phyloP scores from a whole-genome alignment of 1,140 invertebrate species.

The Drosophila murphyi region DNA sequence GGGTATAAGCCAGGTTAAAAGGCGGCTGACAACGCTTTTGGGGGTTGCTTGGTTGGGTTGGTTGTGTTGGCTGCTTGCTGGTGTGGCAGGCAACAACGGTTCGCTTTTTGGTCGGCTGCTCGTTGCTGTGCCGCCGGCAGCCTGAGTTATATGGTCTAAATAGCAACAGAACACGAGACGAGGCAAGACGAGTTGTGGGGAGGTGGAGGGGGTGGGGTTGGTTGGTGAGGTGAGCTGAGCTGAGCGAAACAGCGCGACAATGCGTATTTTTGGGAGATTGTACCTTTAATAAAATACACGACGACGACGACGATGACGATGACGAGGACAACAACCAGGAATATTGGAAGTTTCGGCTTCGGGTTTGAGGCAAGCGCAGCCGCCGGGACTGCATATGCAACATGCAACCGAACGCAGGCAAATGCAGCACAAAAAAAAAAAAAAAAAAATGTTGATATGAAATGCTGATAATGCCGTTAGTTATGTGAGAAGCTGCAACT shows the following conservation, averaged over 20 bases:
- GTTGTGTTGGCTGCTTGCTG: too few species aligned
- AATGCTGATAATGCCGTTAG: too few species aligned
- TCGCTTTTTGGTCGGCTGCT: conserved; percentile 15
- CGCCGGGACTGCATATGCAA: not conserved
- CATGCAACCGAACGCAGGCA: conserved; percentile 2
- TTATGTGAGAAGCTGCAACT: too few species aligned
- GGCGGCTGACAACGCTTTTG: not conserved
- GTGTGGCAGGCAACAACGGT: conserved; percentile 2
- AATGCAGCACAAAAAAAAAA: too few species aligned
- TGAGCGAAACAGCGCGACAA: not conserved
- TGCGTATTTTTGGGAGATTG: conserved; percentile 49
- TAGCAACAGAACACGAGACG: conserved; percentile 52
- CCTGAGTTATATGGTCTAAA: conserved; percentile 64
- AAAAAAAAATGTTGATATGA: too few species aligned
- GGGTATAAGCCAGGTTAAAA: conserved; percentile 13
- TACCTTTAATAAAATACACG: conserved; percentile 61
- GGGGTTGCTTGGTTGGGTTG: not conserved
- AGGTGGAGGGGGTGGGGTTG: not conserved
- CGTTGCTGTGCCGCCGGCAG: conserved; percentile 20
- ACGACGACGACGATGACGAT: not conserved
- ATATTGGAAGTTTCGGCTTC: conserved; percentile 52
- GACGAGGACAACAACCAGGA: conserved; percentile 22
- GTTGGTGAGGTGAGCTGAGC: conserved; percentile 1
- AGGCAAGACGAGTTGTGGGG: conserved; percentile 4
- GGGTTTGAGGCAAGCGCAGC: not conserved